Evolutionary conservation across 2,113 vertebrate species (phyloP), one percentile per base, ranked within the genome.

Genomic region (Rhadina sibilatrix): DNA sequence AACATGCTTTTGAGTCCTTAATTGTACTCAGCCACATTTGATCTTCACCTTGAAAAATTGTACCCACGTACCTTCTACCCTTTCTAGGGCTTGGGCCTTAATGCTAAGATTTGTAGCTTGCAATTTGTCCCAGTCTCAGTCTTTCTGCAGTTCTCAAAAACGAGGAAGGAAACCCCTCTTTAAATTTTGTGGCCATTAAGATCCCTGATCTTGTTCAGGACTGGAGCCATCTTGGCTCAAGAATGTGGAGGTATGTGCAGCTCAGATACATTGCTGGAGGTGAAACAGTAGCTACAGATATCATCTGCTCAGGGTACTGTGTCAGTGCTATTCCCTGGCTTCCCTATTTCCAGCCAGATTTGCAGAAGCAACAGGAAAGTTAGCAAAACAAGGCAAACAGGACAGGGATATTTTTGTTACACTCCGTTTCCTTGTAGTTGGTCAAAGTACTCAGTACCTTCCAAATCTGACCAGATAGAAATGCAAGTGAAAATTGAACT

Each of bases 11-110:
- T 72, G 52, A 68, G 74, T 56, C 13, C 28, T 15, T 76, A 22
- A 44, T 25, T 87, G 37, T 24, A 57, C 64, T 27, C 35, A 83
- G 14, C 10, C 18, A 66, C 81, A 18, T 46, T 50, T 75, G 37
- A 75, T 46, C 59, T 79, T 81, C n/a, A 49, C 8, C 37, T 69
- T 3, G 1, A 30, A 49, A 83, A 82, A 47, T 4, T 44, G 14
- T 44, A 22, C 50, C 60, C 0, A 0, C 46, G 27, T 42, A 47
- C 28, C 18, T 52, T 35, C 16, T 1, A 1, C 24, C 60, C 12
- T 49, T 76, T 83, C 27, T 53, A 10, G 9, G 19, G 16, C 15
- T 35, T 59, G 21, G 16, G 15, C 35, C 46, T 80, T 83, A 46
- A 30, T 0, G 2, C 20, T 59, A 50, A 42, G 40, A 72, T 69